Conservation (phyloP, 1,140 invertebrate genomes). For the Streblospio benedicti region DNA sequence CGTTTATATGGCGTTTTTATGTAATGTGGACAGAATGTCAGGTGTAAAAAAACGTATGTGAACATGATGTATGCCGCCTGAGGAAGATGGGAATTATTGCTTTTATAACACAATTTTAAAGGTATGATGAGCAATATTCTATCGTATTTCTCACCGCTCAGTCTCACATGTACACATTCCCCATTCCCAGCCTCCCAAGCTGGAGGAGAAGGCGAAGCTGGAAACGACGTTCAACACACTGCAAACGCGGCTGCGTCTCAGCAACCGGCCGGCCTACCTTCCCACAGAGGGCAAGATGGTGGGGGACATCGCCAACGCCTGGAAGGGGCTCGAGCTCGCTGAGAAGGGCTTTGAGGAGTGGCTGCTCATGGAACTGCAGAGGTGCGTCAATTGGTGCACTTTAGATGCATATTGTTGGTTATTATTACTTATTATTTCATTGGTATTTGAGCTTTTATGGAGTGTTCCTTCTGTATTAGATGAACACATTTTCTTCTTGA, state of each 20-base stretch:
- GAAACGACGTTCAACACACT: constrained; percentile 18
- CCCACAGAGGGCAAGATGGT: constrained; percentile 99
- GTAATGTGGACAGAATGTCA: too few species aligned
- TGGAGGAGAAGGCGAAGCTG: constrained; percentile 76
- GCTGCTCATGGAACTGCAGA: constrained; percentile 93
- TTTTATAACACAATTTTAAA: too few species aligned
- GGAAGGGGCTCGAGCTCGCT: constrained; percentile 90
- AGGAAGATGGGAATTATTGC: too few species aligned
- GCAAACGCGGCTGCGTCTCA: constrained; percentile 82
- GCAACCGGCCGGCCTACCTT: constrained; percentile 82
- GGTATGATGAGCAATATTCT: background rate
- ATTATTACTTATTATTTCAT: constrained; percentile 8
- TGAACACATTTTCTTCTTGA: too few species aligned
- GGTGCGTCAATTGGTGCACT: too few species aligned
- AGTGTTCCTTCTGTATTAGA: too few species aligned
- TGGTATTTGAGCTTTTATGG: background rate
- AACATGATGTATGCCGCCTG: too few species aligned
- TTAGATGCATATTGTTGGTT: background rate
- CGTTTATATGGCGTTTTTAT: too few species aligned
- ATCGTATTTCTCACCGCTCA: constrained; percentile 66
- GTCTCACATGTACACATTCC: too few species aligned
- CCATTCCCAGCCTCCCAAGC: constrained; percentile 93
- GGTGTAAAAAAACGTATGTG: background rate
- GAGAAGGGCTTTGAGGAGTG: constrained; percentile 99
- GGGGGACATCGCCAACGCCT: constrained; percentile 92